Evolutionary conservation across 64 coral and sea anemone species (phyloP).

Genomic region (Catalaphyllia jardinei): DNA sequence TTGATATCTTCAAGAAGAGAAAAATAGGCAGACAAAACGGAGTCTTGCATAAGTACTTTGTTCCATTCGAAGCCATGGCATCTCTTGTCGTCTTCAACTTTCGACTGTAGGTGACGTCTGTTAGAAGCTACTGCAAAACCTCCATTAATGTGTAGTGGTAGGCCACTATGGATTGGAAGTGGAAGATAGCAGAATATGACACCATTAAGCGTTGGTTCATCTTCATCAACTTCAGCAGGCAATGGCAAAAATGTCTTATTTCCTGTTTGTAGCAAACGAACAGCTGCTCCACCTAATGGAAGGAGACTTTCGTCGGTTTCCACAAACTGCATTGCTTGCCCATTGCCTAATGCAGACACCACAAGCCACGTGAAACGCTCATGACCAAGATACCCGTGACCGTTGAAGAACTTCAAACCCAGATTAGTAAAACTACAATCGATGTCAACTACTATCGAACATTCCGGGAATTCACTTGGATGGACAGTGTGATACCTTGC

Average conservation of each 20-base stretch:
- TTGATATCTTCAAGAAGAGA: conserved; percentile 50
- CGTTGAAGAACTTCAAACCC: not conserved
- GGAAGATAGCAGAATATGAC: conserved; percentile 74
- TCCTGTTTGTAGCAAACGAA: conserved; percentile 6
- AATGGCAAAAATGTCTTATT: not conserved
- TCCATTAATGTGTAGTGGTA: conserved; percentile 81
- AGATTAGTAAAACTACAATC: not conserved
- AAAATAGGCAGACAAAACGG: conserved; percentile 59
- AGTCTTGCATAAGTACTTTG: conserved; percentile 67
- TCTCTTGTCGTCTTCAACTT: conserved; percentile 68
- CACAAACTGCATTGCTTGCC: conserved; percentile 22
- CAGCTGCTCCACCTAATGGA: conserved; percentile 70
- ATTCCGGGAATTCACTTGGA: not conserved
- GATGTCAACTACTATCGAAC: conserved; percentile 35
- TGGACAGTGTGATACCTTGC: not conserved
- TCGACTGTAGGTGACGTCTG: conserved; percentile 58
- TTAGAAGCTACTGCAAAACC: conserved; percentile 59
- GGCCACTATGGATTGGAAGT: conserved; percentile 66
- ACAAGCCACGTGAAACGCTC: conserved; percentile 46
- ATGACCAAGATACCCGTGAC: fast-evolving
- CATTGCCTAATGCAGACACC: conserved; percentile 52
- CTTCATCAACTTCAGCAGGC: not conserved
- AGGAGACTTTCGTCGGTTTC: conserved; percentile 32
- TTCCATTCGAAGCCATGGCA: conserved; percentile 78
- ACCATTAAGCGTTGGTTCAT: not conserved